phyloP scores from a whole-genome alignment of 1,140 invertebrate genomes.

The Cyrtorhinus lividipennis region DNA sequence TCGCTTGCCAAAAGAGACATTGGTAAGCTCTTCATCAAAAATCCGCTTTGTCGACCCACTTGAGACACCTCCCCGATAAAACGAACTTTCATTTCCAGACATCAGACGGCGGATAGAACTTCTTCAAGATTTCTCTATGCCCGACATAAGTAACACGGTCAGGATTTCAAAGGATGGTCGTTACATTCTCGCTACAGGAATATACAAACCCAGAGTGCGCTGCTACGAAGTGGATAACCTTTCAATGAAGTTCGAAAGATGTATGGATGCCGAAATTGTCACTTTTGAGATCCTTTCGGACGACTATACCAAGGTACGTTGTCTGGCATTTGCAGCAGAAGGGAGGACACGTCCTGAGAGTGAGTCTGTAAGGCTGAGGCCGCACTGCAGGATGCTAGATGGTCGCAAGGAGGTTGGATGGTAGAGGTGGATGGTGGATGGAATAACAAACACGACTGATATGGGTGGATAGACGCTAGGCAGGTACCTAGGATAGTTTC shows the following conservation, averaged over 20 bases:
- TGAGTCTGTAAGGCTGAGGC: no score
- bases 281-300: slow-evolving; percentile 76
- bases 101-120: slow-evolving; percentile 81
- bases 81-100: slow-evolving; percentile 39
- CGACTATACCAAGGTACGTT: slow-evolving; percentile 78
- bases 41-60: no score
- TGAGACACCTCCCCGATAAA: no score
- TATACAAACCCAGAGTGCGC: slow-evolving; percentile 91
- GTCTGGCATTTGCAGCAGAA: no score
- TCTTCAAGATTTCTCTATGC: slow-evolving; percentile 99
- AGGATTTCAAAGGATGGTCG: slow-evolving; percentile 81
- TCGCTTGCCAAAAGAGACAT: slow-evolving; percentile 79
- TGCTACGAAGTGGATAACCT: slow-evolving; percentile 94
- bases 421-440: no score
- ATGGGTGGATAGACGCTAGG: no score
- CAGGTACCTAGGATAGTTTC: no score
- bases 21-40: slow-evolving; percentile 31
- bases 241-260: slow-evolving; percentile 96
- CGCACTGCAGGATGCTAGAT: no score
- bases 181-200: slow-evolving; percentile 83
- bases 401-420: no score
- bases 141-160: slow-evolving; percentile 73
- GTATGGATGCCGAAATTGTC: slow-evolving; percentile 90
- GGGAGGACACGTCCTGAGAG: no score
- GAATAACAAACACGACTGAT: no score